These are phyloP conservation scores for Zaprionus capensis DNA, from an alignment of 1,140 invertebrate species.

Conservation along the genomic window DNA sequence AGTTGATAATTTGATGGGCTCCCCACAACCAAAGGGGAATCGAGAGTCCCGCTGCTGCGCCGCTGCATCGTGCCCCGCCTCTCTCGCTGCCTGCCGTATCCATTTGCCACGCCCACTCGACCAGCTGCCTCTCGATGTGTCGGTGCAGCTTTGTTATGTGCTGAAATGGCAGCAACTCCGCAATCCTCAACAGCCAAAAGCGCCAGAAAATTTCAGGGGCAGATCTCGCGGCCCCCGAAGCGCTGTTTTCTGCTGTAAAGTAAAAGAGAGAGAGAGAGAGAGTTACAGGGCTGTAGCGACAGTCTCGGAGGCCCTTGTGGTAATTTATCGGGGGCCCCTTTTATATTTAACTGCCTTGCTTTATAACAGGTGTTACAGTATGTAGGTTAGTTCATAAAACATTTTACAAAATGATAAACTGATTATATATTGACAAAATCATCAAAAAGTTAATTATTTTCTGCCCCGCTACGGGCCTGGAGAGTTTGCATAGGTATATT, in stretches of 20 bases:
- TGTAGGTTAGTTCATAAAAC: too few species aligned
- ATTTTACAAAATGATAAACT: not conserved
- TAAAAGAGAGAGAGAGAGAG: constrained; percentile 8
- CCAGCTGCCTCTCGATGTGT: constrained; percentile 67
- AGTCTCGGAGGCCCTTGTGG: too few species aligned
- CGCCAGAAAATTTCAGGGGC: constrained; percentile 65
- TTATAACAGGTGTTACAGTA: too few species aligned
- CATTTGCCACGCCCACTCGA: constrained; percentile 51
- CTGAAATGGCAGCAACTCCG: constrained; percentile 34
- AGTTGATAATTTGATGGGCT: constrained; percentile 79
- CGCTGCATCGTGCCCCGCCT: not conserved
- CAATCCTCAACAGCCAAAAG: constrained; percentile 56
- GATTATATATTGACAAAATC: too few species aligned
- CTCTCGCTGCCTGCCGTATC: constrained; percentile 31
- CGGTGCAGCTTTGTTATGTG: constrained; percentile 45
- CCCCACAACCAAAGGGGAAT: constrained; percentile 47
- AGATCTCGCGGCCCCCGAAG: constrained; percentile 64
- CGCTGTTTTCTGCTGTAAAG: constrained; percentile 56
- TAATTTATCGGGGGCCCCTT: too few species aligned
- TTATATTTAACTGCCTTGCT: too few species aligned
- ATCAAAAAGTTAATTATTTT: too few species aligned
- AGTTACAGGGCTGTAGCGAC: not conserved
- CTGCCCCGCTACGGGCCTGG: too few species aligned
- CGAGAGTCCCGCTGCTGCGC: constrained; percentile 10
- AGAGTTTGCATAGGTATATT: too few species aligned